Base-by-base conservation (phyloP, 2,888 invertebrate genomes). In the Hirtodrosophila duncani region DNA sequence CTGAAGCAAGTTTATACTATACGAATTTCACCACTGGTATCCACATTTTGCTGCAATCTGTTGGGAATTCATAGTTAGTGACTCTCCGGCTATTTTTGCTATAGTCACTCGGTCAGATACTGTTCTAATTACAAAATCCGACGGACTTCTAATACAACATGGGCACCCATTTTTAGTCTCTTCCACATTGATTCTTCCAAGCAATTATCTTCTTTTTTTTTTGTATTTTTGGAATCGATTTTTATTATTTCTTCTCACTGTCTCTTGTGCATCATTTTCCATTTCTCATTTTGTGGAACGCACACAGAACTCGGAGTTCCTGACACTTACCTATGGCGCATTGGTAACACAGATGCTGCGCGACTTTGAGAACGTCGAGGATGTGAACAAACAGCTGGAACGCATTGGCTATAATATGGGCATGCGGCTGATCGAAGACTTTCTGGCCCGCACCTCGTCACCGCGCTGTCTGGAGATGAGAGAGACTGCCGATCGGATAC, bases 341-440 rank as follows among this genome's bases (percentile, higher is more conserved):
- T 88, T 99, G 56, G 98, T 99, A 0, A 94, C 98, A 2, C 99
- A 99, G 88, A 92, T 99, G 89, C 88, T 99, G 11, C 96, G 97
- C 86, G 99, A 99, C 85, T 94, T 94, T 77, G 99, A 99, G 84
- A 97, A 95, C 87, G 92, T 96, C 3, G 98, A 99, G 24, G 98
- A 99, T 88, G 98, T 99, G 0, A 99, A 98, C 85, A 97, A 97
- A 82, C 98, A 99, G 83, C 88, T 98, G 52, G 97, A 98, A 82
- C 88, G 96, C 83, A 93, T 97, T 88, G 99, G 99, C 3, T 99
- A 99, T 85, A 99, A 99, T 84, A 99, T 99, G 91, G 99, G 99
- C 7, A 93, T 99, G 41, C 90, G 99, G 30, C 88, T 99, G 24
- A 98, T 99, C 57, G 99, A 99, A 88, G 99, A 99, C 85, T 99